These are phyloP conservation scores for Acanthosoma haemorrhoidale DNA, from an alignment of 2,888 invertebrate genomes.

Conservation along the genomic window DNA sequence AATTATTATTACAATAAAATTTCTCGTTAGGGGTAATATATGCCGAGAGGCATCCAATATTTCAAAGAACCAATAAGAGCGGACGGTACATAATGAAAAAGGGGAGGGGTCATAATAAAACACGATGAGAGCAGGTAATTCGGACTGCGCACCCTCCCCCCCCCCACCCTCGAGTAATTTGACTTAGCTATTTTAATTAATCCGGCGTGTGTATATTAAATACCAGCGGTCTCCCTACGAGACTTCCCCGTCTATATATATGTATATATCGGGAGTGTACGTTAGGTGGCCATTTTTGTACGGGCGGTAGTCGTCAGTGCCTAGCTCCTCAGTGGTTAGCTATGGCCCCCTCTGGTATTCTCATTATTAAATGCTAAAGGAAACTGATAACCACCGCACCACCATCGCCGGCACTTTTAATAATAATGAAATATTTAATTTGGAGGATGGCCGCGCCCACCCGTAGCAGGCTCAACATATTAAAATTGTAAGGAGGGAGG, in stretches of 20 bases:
- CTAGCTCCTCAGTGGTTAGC: neutral
- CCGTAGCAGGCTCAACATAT: conserved; percentile 6
- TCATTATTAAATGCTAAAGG: conserved; percentile 24
- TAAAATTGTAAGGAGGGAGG: conserved; percentile 20
- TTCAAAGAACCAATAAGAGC: neutral
- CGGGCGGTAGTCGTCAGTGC: neutral
- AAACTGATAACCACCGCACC: conserved; percentile 17
- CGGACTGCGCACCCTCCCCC: neutral
- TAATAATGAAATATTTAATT: conserved; percentile 27
- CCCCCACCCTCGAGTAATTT: neutral
- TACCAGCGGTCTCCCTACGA: conserved; percentile 20
- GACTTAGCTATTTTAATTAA: conserved; percentile 26
- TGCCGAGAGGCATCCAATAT: neutral
- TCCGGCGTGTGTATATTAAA: conserved; percentile 10
- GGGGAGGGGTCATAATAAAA: conserved; percentile 3
- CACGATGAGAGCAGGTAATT: neutral
- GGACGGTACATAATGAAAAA: neutral
- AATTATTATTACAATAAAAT: neutral
- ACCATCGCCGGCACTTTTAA: conserved; percentile 9
- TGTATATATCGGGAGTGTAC: neutral
- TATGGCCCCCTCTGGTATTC: neutral
- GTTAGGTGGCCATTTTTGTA: conserved; percentile 14
- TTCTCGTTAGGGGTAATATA: neutral
- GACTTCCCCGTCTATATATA: neutral
- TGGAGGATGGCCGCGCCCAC: neutral